A percentile compares a stretch with the other conserved stretches of the same genome.
Conservation (phyloP, 2,113 vertebrate species). For the Nanger granti region DNA sequence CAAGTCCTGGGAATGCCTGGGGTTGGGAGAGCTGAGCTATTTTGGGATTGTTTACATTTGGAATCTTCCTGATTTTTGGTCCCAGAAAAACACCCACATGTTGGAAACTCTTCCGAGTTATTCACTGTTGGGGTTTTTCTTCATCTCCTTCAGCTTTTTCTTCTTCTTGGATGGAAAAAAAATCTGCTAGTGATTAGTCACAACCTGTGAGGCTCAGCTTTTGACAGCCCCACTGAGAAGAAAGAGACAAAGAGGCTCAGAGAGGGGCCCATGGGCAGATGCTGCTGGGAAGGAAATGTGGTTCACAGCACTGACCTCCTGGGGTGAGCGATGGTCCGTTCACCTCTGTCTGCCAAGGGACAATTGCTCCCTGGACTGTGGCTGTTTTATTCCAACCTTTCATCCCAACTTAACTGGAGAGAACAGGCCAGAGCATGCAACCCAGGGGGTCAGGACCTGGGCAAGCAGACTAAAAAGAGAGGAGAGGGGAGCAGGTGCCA, state of each 20-base stretch:
- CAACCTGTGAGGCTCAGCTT: conserved; percentile 72
- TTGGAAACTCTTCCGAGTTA: conserved; percentile 75
- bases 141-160: conserved; percentile 69
- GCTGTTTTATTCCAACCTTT: conserved; percentile 32
- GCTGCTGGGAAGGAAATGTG: conserved; percentile 61
- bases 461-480: background rate
- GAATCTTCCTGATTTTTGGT: conserved; percentile 73
- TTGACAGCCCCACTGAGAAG: conserved; percentile 72
- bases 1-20: conserved; percentile 74
- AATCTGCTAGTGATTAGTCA: conserved; percentile 78
- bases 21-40: conserved; percentile 70
- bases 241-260: conserved; percentile 68
- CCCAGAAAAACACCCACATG: conserved; percentile 78
- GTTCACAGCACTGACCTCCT: conserved; percentile 41
- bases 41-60: conserved; percentile 78
- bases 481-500: background rate
- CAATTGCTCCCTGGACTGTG: background rate
- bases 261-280: conserved; percentile 55
- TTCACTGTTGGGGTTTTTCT: conserved; percentile 73
- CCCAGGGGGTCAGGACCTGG: background rate
- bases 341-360: conserved; percentile 16
- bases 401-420: background rate
- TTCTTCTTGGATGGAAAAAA: conserved; percentile 74
- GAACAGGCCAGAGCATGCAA: background rate
- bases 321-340: background rate